Evolutionary conservation across 2,113 vertebrate genomes (phyloP), one percentile per base, ranked within the genome.

Genomic region (Paraplagusia blochii): DNA sequence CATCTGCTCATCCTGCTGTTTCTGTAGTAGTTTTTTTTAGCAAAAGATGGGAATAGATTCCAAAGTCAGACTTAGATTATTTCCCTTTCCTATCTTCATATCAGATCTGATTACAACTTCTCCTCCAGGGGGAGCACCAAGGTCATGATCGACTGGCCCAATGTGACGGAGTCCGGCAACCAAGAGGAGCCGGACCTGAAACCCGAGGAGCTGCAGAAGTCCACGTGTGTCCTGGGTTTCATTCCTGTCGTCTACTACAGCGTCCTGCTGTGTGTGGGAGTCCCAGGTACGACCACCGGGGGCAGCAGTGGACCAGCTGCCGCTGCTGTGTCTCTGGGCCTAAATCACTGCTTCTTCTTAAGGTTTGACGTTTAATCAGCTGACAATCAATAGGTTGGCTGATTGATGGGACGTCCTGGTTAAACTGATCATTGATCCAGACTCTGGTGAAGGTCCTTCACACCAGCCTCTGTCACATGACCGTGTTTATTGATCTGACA

Each of bases 211-310:
- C 71, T 56, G 43, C 87, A 90, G 35, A 72, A 1, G 52, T 94
- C 94, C 0, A 90, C 89, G 1, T 96, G 95, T 42, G 83, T 95
- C 54, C 90, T 91, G 0, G 93, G 93, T 8, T 70, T 92, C 70
- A 15, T 93, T 36, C 93, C 94, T 1, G 58, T 94, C 43, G 72
- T 94, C 76, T 96, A 96, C 77, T 97, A 97, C 88, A 95, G 95
- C 7, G 0, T 90, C 36, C 88, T 98, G 63, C 90, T 98, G 69
- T 92, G 92, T 49, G 88, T 97, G 61, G 95, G 95, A 54, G 88
- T 97, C 44, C 95, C 95, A 90, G 95, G 95, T 96, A 90, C 11
- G 2, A 38, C 8, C 36, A 38, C 11, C 2, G 22, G 22, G 22
- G 22, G 22, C 22, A 29, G 22, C 22, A 29, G 22, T 6, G 22